Percentiles rank a stretch among this genome's conserved stretches.
phyloP scores from a whole-genome alignment of 2,113 vertebrate genomes.

The Leiothrix lutea region DNA sequence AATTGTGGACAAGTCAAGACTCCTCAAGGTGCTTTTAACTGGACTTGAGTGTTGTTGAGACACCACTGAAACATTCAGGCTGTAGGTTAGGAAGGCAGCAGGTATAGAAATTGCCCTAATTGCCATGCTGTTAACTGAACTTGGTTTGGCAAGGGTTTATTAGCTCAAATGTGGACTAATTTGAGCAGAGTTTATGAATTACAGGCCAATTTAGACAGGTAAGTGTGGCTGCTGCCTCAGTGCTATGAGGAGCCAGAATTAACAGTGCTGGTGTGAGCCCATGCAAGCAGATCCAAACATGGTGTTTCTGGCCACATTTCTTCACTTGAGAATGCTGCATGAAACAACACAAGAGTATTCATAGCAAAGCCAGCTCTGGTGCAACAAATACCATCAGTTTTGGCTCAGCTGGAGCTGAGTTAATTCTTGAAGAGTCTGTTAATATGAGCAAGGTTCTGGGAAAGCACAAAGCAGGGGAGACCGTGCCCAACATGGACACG shows the following conservation, averaged over 20 bases:
- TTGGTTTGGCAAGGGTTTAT: neutral
- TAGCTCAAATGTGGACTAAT: neutral
- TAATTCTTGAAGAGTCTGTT: neutral
- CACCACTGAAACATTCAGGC: neutral
- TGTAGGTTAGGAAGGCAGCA: neutral
- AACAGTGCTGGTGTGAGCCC: neutral
- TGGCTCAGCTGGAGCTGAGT: neutral
- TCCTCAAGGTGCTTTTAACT: neutral
- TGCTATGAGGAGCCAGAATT: neutral
- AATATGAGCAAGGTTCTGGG: neutral
- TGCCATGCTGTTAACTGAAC: neutral
- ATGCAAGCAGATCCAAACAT: neutral
- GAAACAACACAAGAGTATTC: neutral
- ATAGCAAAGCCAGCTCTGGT: neutral
- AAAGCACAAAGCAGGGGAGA: neutral
- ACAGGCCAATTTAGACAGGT: neutral
- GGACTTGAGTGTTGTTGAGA: neutral
- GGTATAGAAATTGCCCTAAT: neutral
- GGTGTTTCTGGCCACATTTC: neutral
- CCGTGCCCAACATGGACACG: fast-evolving
- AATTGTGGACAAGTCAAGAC: neutral
- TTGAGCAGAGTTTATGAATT: neutral
- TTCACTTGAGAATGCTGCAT: neutral
- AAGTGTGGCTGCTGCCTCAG: neutral
- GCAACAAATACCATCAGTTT: neutral